Conservation (phyloP, 2,888 invertebrate species). For the Mellilla xanthometata region DNA sequence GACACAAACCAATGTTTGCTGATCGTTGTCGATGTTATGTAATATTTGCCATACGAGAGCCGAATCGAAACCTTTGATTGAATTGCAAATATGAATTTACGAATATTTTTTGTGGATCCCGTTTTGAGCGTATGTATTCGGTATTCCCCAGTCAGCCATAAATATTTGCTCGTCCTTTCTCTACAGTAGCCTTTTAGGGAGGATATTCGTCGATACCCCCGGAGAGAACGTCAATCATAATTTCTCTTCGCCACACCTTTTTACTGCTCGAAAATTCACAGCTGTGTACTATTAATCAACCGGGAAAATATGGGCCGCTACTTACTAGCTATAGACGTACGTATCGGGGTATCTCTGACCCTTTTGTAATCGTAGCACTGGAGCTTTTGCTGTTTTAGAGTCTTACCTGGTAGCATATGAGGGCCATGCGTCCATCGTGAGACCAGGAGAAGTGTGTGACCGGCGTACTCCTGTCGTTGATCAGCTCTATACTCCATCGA, state of each 20-base stretch:
- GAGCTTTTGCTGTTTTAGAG: background rate
- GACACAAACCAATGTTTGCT: slow-evolving; percentile 21
- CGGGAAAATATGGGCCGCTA: slow-evolving; percentile 9
- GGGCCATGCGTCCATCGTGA: slow-evolving; percentile 98
- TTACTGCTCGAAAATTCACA: slow-evolving; percentile 21
- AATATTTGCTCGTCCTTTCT: slow-evolving; percentile 17
- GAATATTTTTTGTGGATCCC: slow-evolving; percentile 14
- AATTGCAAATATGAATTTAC: slow-evolving; percentile 28
- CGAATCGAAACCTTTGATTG: slow-evolving; percentile 23
- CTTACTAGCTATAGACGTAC: background rate
- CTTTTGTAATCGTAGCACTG: background rate
- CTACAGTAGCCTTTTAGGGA: slow-evolving; percentile 17
- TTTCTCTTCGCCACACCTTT: slow-evolving; percentile 22
- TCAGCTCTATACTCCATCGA: slow-evolving; percentile 99
- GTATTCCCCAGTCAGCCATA: slow-evolving; percentile 16
- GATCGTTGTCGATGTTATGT: slow-evolving; percentile 22
- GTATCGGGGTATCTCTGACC: background rate
- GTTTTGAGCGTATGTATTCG: slow-evolving; percentile 10
- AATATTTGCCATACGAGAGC: slow-evolving; percentile 21
- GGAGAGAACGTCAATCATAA: slow-evolving; percentile 24
- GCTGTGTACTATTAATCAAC: slow-evolving; percentile 21
- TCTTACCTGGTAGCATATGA: slow-evolving; percentile 96
- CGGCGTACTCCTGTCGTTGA: slow-evolving; percentile 98
- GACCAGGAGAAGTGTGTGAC: slow-evolving; percentile 99
- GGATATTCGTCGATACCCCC: slow-evolving; percentile 15